Conservation (phyloP, 35 echinoderm and acorn worm genomes). For the Ophioderma brevispina region DNA sequence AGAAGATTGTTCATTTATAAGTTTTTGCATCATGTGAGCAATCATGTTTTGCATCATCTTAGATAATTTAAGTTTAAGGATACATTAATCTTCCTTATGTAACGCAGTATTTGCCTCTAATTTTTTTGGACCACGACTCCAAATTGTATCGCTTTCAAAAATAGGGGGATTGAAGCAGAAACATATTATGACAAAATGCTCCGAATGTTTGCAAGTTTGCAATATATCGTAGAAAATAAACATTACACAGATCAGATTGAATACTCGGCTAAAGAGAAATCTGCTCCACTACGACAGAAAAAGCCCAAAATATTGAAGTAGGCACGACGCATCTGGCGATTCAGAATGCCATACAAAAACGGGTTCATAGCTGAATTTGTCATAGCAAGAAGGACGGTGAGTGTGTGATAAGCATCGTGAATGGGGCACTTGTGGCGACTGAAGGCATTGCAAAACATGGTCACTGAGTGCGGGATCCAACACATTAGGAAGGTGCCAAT, state of each 20-base stretch:
- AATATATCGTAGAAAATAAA: too few species aligned
- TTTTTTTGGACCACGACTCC: too few species aligned
- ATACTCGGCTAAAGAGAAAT: background rate
- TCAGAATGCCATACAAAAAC: constrained; percentile 27
- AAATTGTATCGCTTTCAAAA: too few species aligned
- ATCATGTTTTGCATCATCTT: too few species aligned
- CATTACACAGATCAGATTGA: background rate
- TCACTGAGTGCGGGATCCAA: constrained; percentile 36
- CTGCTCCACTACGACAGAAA: background rate
- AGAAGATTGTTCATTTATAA: too few species aligned
- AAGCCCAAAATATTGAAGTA: background rate
- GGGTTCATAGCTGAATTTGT: constrained; percentile 39
- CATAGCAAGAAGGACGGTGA: constrained; percentile 7
- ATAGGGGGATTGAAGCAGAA: too few species aligned
- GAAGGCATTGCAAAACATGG: constrained; percentile 24
- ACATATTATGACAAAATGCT: too few species aligned
- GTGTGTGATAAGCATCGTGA: constrained; percentile 11
- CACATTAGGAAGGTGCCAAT: constrained; percentile 37
- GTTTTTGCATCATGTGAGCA: too few species aligned
- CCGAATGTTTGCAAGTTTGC: too few species aligned
- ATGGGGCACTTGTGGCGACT: background rate
- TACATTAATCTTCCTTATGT: too few species aligned
- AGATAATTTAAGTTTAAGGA: too few species aligned
- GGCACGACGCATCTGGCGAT: constrained; percentile 14
- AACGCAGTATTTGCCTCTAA: too few species aligned